Evolutionary conservation across 2,113 vertebrate genomes (phyloP), one percentile per base, ranked within the genome.

Genomic region (Thunnus maccoyii): DNA sequence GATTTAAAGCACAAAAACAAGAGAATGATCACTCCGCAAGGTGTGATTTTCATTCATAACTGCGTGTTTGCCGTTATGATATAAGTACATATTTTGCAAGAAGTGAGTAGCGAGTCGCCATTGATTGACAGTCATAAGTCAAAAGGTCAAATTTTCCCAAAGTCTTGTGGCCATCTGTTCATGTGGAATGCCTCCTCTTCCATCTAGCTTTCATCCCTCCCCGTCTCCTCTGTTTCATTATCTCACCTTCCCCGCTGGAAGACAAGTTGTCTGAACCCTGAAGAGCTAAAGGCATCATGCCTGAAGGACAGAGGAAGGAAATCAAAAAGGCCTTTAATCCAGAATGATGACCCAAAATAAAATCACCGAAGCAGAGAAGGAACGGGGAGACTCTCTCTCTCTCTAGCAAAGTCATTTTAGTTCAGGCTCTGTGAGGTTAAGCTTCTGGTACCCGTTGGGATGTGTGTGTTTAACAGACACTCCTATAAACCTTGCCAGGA

Each of bases 401-500:
- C 18, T 30, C 2, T 16, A 0, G 46, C 41, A 4, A 30, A 51
- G 64, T 50, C 1, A 8, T 73, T 65, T 47, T 17, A 52, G 60
- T 80, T 69, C 50, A 72, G 63, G 54, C 14, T 80, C 20, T n/a
- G 50, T 20, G 51, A 75, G 60, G 48, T 81, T 80, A 75, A 82
- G 72, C 78, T 71, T n/a, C 41, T 27, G 25, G 46, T 13, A 20
- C 25, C 15, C 47, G 70, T 70, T 16, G 65, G 36, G 64, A 64
- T 17, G 10, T 25, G 52, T 2, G 0, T 70, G 48, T 70, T 65
- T 50, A 60, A 47, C 60, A 73, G 41, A 64, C 73, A 57, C 18
- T 17, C 72, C 36, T 41, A 41, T 9, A 47, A 54, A 58, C 20
- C 20, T 62, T 32, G 60, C 4, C 18, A 0, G 47, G 58, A 51